Conservation (phyloP, 2,888 invertebrate species). For the Dorcus hopei region DNA sequence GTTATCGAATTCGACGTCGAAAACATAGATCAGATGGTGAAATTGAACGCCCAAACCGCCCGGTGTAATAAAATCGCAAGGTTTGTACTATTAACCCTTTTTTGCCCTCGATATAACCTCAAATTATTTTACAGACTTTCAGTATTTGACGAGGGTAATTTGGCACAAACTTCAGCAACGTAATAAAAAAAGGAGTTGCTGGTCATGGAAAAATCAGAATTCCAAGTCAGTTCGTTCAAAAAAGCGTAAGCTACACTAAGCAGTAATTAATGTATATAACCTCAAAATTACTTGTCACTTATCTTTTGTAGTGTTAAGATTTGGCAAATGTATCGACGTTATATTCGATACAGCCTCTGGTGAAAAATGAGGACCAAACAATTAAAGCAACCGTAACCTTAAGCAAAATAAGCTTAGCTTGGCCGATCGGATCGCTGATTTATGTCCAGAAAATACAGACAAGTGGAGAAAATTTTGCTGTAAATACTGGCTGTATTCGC, state of each 20-base stretch:
- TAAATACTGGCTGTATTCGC: conserved; percentile 82
- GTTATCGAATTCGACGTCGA: neutral
- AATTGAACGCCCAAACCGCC: conserved; percentile 52
- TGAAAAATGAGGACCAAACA: conserved; percentile 69
- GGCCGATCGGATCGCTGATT: conserved; percentile 83
- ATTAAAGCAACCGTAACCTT: conserved; percentile 71
- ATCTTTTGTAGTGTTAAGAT: conserved; percentile 61
- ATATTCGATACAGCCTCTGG: conserved; percentile 68
- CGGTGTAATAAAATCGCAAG: conserved; percentile 53
- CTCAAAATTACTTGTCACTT: neutral
- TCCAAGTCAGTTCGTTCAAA: conserved; percentile 78
- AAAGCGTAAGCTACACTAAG: conserved; percentile 63
- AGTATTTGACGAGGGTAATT: conserved; percentile 71
- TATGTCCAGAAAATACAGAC: conserved; percentile 64
- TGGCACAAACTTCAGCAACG: conserved; percentile 73
- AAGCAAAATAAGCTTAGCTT: conserved; percentile 78
- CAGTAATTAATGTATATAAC: neutral
- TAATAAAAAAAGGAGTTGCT: too few species aligned
- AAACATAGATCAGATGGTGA: conserved; percentile 50
- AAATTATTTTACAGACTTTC: conserved; percentile 60
- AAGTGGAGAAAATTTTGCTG: conserved; percentile 74
- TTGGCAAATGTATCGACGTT: conserved; percentile 85
- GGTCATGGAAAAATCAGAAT: too few species aligned
- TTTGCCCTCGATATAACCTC: neutral
- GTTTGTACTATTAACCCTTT: conserved; percentile 26